Conservation (phyloP, 2,888 invertebrate genomes). For the Erynnis tages region DNA sequence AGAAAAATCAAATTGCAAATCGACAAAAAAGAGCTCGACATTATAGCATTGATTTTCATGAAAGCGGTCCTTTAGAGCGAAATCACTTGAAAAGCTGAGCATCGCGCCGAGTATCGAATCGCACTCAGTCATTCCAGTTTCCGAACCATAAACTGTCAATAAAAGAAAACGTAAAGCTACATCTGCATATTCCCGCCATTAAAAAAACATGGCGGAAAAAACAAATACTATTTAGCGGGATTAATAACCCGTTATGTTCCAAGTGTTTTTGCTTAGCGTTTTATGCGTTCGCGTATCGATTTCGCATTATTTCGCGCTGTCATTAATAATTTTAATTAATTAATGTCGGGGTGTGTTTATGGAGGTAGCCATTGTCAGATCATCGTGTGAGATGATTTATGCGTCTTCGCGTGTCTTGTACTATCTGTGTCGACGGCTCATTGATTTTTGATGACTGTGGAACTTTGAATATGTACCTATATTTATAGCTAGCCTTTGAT, state of each 20-base stretch:
- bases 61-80: conserved; percentile 26
- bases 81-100: conserved; percentile 35
- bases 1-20: conserved; percentile 18
- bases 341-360: conserved; percentile 51
- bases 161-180: conserved; percentile 68
- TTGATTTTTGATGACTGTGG: conserved; percentile 68
- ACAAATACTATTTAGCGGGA: conserved; percentile 49
- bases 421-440: conserved; percentile 55
- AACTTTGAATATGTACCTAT: conserved; percentile 41
- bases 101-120: conserved; percentile 50
- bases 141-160: conserved; percentile 77
- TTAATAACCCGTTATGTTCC: conserved; percentile 68
- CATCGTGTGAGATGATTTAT: conserved; percentile 70
- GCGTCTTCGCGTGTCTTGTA: conserved; percentile 45
- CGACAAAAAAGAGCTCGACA: conserved; percentile 17
- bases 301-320: conserved; percentile 69
- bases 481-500: too few species aligned
- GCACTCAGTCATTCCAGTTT: conserved; percentile 72
- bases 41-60: conserved; percentile 25
- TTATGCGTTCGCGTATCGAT: conserved; percentile 51
- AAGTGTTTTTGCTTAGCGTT: conserved; percentile 49
- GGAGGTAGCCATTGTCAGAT: conserved; percentile 54
- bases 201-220: conserved; percentile 50
- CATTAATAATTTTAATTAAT: conserved; percentile 80
- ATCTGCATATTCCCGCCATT: conserved; percentile 73